Conservation (phyloP, 2,888 invertebrate genomes). For the Liodrosophila aerea region DNA sequence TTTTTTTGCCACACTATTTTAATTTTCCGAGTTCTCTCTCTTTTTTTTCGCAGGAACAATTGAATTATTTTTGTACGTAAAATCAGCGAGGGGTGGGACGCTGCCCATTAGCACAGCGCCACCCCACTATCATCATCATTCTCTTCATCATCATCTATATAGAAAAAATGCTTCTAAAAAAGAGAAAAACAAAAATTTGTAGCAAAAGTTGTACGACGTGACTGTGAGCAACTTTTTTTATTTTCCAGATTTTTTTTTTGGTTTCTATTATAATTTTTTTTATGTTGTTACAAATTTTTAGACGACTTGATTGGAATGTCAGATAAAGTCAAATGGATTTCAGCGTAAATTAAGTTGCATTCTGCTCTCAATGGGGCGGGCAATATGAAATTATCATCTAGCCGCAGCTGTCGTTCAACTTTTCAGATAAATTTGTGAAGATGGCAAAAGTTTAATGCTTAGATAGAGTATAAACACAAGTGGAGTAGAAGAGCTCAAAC, state of each 20-base stretch:
- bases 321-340: constrained; percentile 81
- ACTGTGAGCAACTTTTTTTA: constrained; percentile 51
- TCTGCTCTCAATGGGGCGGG: constrained; percentile 47
- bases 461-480: constrained; percentile 2
- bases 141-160: constrained; percentile 21
- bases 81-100: constrained; percentile 75
- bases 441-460: constrained; percentile 36
- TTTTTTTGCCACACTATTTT: constrained; percentile 64
- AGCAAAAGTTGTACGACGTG: constrained; percentile 70
- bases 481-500: too few species aligned
- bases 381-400: constrained; percentile 50
- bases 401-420: constrained; percentile 50
- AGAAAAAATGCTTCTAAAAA: constrained; percentile 43
- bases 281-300: constrained; percentile 67
- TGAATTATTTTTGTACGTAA: constrained; percentile 79
- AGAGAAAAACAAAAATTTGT: constrained; percentile 54
- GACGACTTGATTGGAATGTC: constrained; percentile 80
- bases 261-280: constrained; percentile 57
- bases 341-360: constrained; percentile 73
- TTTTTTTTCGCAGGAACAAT: constrained; percentile 70
- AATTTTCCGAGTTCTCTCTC: constrained; percentile 65
- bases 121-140: constrained; percentile 62
- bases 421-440: constrained; percentile 36
- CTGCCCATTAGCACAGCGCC: constrained; percentile 75
- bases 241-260: constrained; percentile 49